Conservation (phyloP, 2,113 vertebrate species). For the Entomyzon cyanotis region DNA sequence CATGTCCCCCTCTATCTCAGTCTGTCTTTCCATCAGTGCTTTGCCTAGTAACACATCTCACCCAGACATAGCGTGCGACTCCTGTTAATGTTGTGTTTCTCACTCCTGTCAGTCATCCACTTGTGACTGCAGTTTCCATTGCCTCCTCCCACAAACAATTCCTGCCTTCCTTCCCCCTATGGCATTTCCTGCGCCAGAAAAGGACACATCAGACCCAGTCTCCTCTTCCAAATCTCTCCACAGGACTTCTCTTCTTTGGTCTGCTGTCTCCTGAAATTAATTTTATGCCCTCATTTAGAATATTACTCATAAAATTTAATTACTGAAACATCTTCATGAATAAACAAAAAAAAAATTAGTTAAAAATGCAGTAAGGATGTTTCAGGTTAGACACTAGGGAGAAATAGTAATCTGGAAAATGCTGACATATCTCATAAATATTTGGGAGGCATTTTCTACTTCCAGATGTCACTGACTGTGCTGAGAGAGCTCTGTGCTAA, state of each 20-base stretch:
- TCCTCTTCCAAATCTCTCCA: neutral
- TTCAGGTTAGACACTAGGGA: neutral
- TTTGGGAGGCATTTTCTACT: slow-evolving; percentile 47
- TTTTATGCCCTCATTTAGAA: neutral
- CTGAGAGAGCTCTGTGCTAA: neutral
- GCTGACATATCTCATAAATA: slow-evolving; percentile 41
- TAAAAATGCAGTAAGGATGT: slow-evolving; percentile 22
- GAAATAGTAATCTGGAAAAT: slow-evolving; percentile 28
- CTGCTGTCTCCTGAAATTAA: neutral
- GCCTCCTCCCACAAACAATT: neutral
- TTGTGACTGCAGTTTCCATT: neutral
- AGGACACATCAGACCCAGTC: neutral
- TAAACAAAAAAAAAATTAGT: neutral
- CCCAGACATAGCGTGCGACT: neutral
- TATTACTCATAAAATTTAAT: slow-evolving; percentile 30
- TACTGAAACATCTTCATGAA: neutral
- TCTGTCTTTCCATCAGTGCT: neutral
- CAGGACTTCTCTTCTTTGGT: neutral
- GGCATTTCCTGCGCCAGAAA: slow-evolving; percentile 26
- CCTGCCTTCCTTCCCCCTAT: neutral
- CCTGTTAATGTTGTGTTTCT: neutral
- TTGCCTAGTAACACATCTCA: neutral
- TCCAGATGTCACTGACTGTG: slow-evolving; percentile 33
- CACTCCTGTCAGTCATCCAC: neutral
- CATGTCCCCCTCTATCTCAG: neutral